Conservation (phyloP, 1,140 invertebrate genomes). For the Trichogramma pretiosum region DNA sequence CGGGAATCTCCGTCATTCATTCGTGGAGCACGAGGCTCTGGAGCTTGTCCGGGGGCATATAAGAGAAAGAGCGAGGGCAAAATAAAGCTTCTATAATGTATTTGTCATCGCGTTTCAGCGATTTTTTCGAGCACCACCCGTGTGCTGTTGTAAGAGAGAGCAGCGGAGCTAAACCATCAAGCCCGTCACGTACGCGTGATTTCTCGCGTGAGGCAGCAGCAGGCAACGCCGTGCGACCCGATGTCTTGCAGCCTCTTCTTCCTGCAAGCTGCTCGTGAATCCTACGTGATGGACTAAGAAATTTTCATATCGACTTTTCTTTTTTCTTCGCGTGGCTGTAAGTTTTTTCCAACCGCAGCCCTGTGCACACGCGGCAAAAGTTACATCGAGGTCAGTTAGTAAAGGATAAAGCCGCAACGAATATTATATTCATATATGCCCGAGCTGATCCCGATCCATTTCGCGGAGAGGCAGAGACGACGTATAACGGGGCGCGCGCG, state of each 20-base stretch:
- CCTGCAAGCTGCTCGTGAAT: not conserved
- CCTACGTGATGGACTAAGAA: not conserved
- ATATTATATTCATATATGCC: conserved; percentile 38
- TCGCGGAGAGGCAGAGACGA: conserved; percentile 33
- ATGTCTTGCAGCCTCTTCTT: too few relatives aligned
- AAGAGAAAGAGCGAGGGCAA: not conserved
- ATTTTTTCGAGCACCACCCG: too few relatives aligned
- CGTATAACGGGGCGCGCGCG: conserved; percentile 25
- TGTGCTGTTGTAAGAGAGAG: not conserved
- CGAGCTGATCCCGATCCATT: conserved; percentile 40
- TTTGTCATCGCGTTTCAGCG: not conserved
- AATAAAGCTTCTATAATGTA: not conserved
- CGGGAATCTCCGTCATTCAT: too few relatives aligned
- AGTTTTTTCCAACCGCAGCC: too few relatives aligned
- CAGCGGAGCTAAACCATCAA: not conserved
- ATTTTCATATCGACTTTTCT: conserved; percentile 3
- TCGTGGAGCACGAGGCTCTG: too few relatives aligned
- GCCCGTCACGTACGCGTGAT: not conserved
- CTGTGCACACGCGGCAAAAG: not conserved
- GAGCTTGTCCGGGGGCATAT: too few relatives aligned
- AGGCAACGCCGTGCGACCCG: not conserved
- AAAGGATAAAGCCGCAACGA: conserved; percentile 29
- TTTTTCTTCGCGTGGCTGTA: too few relatives aligned
- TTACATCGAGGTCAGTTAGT: conserved; percentile 15
- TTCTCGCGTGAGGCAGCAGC: not conserved